Evolutionary conservation across 1,140 invertebrate species (phyloP), one percentile per base, ranked within the genome.

Genomic region (Drosophila pachea): DNA sequence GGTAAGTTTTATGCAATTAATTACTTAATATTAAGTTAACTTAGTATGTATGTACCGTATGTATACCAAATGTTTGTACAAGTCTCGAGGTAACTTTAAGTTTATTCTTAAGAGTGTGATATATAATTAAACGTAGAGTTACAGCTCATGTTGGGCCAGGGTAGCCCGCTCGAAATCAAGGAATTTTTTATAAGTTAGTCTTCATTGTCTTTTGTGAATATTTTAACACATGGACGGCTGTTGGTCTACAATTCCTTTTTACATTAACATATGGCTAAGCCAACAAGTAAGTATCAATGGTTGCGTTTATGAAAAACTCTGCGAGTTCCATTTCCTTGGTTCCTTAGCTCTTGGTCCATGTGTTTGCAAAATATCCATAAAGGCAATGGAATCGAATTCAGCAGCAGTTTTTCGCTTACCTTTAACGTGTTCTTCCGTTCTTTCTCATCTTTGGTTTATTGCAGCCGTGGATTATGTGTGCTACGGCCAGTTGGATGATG

Each of bases 281-380:
- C 16, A 54, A 61, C 67, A 74, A 66, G 79, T 84, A 79, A 84
- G 79, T 84, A 84, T 68, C 14, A 43, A 45, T 38, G 68, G 40
- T 60, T 70, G 35, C 66, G 64, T 63, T 52, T 68, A 56, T 58
- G 69, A 74, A 76, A 77, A 81, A 73, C 73, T 78, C 76, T 86
- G 81, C 81, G 71, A 78, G 87, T 88, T 88, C 74, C 75, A 88
- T 88, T 88, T 87, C 87, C 83, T 88, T 87, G 75, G 72, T 87
- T 86, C 45, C 16, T 64, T 53, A 58, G 50, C 67, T 72, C 68
- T 74, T 86, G 59, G 79, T 88, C 86, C 86, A 88, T 88, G 86
- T 88, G 86, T 86, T 76, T 76, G 53, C 56, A 78, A 87, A 86
- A 86, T 86, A 84, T 77, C 64, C 55, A 50, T 69, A 74, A 84